Base-by-base conservation (phyloP, 2,888 invertebrate genomes). In the Campoplex capitator region DNA sequence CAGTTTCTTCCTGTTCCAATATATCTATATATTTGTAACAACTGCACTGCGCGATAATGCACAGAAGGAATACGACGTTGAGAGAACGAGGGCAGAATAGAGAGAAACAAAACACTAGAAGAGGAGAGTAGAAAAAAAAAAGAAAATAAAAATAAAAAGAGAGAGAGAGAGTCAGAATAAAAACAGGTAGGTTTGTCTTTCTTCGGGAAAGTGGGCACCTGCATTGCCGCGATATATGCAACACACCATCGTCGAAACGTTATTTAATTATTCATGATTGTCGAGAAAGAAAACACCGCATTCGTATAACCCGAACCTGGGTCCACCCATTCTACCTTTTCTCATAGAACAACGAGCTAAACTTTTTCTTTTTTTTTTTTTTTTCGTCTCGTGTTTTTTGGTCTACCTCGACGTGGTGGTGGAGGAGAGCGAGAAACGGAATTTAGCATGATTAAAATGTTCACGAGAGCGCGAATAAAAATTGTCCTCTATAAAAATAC, bases 181-280 rank as follows among this genome's bases (percentile, higher is more conserved):
- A 32, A 42, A 83, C 68, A 74, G 67, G 48, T 58, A 51, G 58
- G n/a, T 32, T 75, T 76, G 76, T 54, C 79, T 78, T 79, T 76
- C 71, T 76, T 77, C 62, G 77, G 56, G 35, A 82, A 62, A 80
- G 54, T 54, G 48, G 77, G 74, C 82, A 87, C 62, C 84, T 83
- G 76, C 56, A 75, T 32, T 71, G 70, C 42, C 51, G 9, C 58
- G 28, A 56, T 70, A 76, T 77, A 76, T 70, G 23, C 71, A 58
- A 42, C 68, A 32, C 68, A 71, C 68, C 79, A 70, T 70, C 77
- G 84, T 79, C 65, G 78, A 85, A 87, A 80, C 82, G 82, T 85
- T 85, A 85, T 85, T 87, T 83, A 85, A 87, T 85, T 87, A 87
- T 87, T 87, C 87, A 87, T 87, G 87, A 84, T 84, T 76, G 81